These are phyloP conservation scores for Cepaea nemoralis DNA, from an alignment of 1,140 invertebrate genomes.

Conservation along the genomic window DNA sequence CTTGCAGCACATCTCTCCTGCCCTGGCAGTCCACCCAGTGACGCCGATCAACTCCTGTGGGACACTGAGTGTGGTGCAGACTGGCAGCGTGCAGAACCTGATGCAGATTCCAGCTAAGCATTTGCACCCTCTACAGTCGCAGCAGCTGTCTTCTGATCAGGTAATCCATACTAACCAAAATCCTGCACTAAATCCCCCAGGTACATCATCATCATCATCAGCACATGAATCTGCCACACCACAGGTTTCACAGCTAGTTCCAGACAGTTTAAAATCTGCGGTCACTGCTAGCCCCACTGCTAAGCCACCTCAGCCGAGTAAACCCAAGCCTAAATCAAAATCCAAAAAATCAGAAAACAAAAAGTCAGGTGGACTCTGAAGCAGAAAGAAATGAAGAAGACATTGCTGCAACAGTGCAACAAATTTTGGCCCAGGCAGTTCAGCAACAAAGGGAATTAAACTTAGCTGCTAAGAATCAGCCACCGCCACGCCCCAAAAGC, in stretches of 20 bases:
- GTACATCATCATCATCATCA: background rate
- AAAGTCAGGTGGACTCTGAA: conserved; percentile 1
- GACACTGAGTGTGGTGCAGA: conserved; percentile 10
- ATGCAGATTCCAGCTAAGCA: conserved; percentile 13
- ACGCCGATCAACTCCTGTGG: background rate
- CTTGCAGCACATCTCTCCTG: conserved; percentile 24
- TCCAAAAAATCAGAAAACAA: conserved; percentile 39
- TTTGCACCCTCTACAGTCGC: background rate
- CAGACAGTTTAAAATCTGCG: background rate
- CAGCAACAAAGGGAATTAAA: conserved; percentile 35
- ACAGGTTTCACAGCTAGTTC: background rate
- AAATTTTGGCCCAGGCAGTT: conserved; percentile 36
- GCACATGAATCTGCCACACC: background rate
- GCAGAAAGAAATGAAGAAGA: conserved; percentile 27
- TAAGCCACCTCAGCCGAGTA: background rate
- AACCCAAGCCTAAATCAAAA: conserved; percentile 31
- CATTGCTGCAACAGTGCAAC: conserved; percentile 25
- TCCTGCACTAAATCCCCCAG: conserved; percentile 19
- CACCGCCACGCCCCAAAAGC: conserved; percentile 29
- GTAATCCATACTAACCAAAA: conserved; percentile 23
- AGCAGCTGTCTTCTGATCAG: conserved; percentile 26
- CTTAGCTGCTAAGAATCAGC: conserved; percentile 33
- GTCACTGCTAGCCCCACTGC: background rate
- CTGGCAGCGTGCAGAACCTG: background rate
- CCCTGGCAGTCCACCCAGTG: conserved; percentile 20